Conservation (phyloP, 2,888 invertebrate species). For the Tricholauxania praeusta region DNA sequence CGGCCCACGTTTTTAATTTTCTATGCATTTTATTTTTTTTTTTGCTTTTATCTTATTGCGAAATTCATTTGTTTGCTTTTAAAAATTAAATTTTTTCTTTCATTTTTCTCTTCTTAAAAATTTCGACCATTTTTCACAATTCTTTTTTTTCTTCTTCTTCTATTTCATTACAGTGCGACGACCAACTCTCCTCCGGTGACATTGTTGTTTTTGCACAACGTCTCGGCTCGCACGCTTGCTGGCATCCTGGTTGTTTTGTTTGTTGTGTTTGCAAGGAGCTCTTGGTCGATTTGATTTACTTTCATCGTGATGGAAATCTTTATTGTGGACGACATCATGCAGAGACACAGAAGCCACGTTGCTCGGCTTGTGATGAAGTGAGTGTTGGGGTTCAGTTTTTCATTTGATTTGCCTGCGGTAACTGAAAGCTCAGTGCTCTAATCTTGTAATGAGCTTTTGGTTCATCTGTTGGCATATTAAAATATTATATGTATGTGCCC, state of each 20-base stretch:
- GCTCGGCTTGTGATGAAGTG: conserved; percentile 98
- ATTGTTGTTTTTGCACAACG: conserved; percentile 92
- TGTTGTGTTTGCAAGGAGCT: conserved; percentile 93
- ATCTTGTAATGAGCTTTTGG: conserved; percentile 26
- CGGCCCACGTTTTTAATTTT: conserved; percentile 31
- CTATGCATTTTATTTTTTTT: conserved; percentile 20
- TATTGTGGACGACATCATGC: conserved; percentile 98
- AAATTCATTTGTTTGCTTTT: background rate
- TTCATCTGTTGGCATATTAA: conserved; percentile 10
- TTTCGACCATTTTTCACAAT: background rate
- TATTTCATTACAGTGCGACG: conserved; percentile 79
- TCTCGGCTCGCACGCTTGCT: conserved; percentile 85
- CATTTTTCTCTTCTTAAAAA: conserved; percentile 10
- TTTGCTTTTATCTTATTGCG: conserved; percentile 26
- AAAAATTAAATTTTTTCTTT: conserved; percentile 5
- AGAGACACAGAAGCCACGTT: conserved; percentile 95
- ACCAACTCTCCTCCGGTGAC: conserved; percentile 86
- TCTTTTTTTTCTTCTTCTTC: conserved; percentile 25
- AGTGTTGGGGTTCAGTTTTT: conserved; percentile 46
- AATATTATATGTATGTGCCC: no score
- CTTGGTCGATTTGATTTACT: conserved; percentile 97
- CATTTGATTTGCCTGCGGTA: background rate
- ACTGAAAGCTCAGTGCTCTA: background rate
- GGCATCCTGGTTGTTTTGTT: conserved; percentile 97
- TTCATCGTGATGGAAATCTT: conserved; percentile 88